Base-by-base conservation (phyloP, 2,113 vertebrate genomes). In the Tauraco erythrolophus region DNA sequence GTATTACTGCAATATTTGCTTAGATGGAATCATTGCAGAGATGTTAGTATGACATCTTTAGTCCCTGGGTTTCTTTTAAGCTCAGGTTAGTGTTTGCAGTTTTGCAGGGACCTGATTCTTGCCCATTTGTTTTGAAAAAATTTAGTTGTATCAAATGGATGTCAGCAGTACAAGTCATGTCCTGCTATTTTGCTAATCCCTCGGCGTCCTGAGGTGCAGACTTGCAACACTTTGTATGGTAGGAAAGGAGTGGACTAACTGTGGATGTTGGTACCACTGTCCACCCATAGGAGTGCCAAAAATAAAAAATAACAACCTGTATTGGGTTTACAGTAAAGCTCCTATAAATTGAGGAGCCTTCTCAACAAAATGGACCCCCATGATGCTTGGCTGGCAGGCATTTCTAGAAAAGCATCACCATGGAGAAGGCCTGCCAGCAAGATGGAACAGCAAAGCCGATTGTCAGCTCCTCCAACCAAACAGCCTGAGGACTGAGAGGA, bases 151-250 rank as follows among this genome's bases (percentile, higher is more conserved):
- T 65, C 9, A 10, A 46, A 46, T 37, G 24, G 48, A 27, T 43
- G 1, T 58, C 56, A 71, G 16, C 37, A 87, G 46, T 68, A 13
- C 21, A 72, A 53, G 48, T 65, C 27, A 14, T 27, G 11, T 39
- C 25, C 22, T 83, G 39, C 46, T 78, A 2, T 57, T 89, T 75
- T 78, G 11, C 69, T 71, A 46, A 33, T 64, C 21, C 16, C 17
- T 53, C 9, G 1, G 21, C 27, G 39, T 50, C 43, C 60, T 53
- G 48, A 64, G 24, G 11, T 39, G 19, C n/a, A 89, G 64, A 43
- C 43, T 56, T 88, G 18, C 7, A 45, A 30, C 0, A 0, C 18
- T 70, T 75, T 24, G 5, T 66, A 13, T 18, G 56, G 30, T 25
- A 61, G 78, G 45, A 70, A 66, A 88, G 50, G 31, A 61, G 12